Percentiles rank a stretch among this genome's conserved stretches.
phyloP scores from a whole-genome alignment of 2,113 vertebrate genomes.

The Coreoperca whiteheadi region DNA sequence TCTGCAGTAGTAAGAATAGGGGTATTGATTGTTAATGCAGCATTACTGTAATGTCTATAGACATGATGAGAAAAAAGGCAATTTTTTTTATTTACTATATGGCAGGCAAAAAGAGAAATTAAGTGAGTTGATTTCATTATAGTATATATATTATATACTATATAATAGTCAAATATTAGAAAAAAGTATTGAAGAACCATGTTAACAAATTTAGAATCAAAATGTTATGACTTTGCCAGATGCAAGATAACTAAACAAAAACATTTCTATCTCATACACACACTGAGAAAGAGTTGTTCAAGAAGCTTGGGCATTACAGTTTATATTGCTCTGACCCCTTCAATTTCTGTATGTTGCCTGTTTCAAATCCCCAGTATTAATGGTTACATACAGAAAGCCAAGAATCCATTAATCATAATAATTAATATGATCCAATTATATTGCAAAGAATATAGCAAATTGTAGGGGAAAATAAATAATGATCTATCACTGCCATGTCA shows the following conservation, averaged over 20 bases:
- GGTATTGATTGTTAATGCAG: slow-evolving; percentile 18
- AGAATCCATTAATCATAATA: slow-evolving; percentile 99
- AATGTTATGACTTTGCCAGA: not conserved
- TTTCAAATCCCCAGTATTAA: slow-evolving; percentile 93
- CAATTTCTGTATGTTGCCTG: slow-evolving; percentile 89
- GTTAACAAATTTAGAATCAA: not conserved
- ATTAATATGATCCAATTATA: slow-evolving; percentile 99
- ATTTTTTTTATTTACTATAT: not conserved
- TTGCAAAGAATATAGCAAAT: slow-evolving; percentile 99
- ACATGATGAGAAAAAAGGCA: not conserved
- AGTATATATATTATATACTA: not conserved
- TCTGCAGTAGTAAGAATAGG: slow-evolving; percentile 29
- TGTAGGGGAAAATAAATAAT: slow-evolving; percentile 99
- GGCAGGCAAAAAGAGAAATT: not conserved
- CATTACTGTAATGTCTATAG: slow-evolving; percentile 23
- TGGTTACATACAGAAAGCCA: slow-evolving; percentile 91
- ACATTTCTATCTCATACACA: not conserved
- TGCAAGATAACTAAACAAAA: not conserved
- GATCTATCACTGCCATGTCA: slow-evolving; percentile 99
- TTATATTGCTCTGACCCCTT: slow-evolving; percentile 87
- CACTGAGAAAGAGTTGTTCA: slow-evolving; percentile 78
- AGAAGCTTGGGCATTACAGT: slow-evolving; percentile 69
- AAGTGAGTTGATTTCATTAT: not conserved
- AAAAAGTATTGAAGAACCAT: not conserved
- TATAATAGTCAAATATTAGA: not conserved